Conservation (phyloP, 2,888 invertebrate genomes). For the Acholoe squamosa region DNA sequence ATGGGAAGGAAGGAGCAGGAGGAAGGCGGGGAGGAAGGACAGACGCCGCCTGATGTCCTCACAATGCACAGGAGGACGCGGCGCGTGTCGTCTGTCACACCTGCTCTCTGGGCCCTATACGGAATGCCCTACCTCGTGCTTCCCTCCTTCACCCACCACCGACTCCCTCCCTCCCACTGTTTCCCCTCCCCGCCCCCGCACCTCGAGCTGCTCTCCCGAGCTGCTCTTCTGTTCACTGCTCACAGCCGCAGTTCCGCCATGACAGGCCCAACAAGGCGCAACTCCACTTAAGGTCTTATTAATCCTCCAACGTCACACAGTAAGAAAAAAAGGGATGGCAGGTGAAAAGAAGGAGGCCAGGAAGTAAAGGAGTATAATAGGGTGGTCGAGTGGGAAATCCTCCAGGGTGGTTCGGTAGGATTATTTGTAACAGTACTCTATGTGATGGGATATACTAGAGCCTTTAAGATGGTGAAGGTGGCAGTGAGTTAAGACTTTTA, state of each 20-base stretch:
- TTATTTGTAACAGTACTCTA: too few relatives aligned
- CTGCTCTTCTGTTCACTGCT: constrained; percentile 1
- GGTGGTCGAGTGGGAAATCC: too few relatives aligned
- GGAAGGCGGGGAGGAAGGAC: not conserved
- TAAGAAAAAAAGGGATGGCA: not conserved
- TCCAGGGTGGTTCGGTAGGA: too few relatives aligned
- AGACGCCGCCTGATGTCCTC: not conserved
- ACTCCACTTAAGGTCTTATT: constrained; percentile 6
- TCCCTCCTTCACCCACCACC: not conserved
- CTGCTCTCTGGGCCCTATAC: constrained; percentile 26
- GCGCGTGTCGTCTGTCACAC: not conserved
- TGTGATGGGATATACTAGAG: too few relatives aligned
- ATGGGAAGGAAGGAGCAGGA: not conserved
- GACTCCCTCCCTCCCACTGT: not conserved
- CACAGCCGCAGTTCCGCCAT: not conserved
- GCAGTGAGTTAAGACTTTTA: too few relatives aligned
- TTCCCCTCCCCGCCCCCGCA: not conserved
- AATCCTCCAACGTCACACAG: not conserved
- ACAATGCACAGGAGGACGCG: constrained; percentile 16
- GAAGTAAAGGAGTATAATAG: constrained; percentile 4
- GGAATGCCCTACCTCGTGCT: not conserved
- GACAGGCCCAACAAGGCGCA: not conserved
- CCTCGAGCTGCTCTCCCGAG: not conserved
- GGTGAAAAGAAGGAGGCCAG: not conserved
- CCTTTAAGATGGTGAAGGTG: too few relatives aligned